A percentile compares a stretch with the other conserved stretches of the same genome.
These are phyloP conservation scores for Chaunax sp. DNA, from an alignment of 2,797 vertebrate species.

Conservation along the genomic window DNA sequence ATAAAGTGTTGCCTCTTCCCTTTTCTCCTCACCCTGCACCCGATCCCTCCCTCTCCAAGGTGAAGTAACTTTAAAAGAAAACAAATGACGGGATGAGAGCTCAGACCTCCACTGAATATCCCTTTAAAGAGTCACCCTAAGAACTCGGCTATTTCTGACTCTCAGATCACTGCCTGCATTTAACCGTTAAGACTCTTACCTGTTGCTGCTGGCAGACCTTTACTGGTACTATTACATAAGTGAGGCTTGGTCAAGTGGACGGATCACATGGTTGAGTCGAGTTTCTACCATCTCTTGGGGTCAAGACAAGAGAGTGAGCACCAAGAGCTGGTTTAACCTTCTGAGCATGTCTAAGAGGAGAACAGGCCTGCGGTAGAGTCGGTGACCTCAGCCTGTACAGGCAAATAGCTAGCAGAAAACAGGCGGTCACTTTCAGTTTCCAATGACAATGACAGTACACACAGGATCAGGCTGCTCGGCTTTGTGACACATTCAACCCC, in stretches of 20 bases:
- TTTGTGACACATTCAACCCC: constrained; percentile 15
- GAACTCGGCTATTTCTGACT: constrained; percentile 67
- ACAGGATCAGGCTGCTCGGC: constrained; percentile 8
- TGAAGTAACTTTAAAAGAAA: constrained; percentile 34
- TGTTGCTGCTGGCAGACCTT: constrained; percentile 49
- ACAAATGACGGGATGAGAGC: constrained; percentile 31
- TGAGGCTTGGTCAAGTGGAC: constrained; percentile 37
- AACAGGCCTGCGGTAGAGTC: constrained; percentile 29
- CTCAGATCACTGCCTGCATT: constrained; percentile 70
- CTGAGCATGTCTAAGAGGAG: constrained; percentile 31
- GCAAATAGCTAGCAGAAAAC: constrained; percentile 35
- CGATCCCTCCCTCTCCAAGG: not conserved
- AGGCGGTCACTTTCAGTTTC: constrained; percentile 34
- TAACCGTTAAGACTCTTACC: constrained; percentile 83
- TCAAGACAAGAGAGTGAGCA: constrained; percentile 24
- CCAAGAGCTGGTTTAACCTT: constrained; percentile 29
- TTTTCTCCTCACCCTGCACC: not conserved
- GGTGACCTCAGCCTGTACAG: constrained; percentile 31
- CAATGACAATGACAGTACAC: not conserved
- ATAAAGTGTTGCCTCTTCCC: not conserved
- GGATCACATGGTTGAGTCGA: constrained; percentile 34
- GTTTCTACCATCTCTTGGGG: constrained; percentile 26
- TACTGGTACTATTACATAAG: constrained; percentile 69
- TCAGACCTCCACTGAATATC: constrained; percentile 58
- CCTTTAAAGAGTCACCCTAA: constrained; percentile 48